Percentiles rank a stretch among this genome's conserved stretches.
These are phyloP conservation scores for Drosophila sp. DNA, from an alignment of 1,140 invertebrate species.

Conservation along the genomic window DNA sequence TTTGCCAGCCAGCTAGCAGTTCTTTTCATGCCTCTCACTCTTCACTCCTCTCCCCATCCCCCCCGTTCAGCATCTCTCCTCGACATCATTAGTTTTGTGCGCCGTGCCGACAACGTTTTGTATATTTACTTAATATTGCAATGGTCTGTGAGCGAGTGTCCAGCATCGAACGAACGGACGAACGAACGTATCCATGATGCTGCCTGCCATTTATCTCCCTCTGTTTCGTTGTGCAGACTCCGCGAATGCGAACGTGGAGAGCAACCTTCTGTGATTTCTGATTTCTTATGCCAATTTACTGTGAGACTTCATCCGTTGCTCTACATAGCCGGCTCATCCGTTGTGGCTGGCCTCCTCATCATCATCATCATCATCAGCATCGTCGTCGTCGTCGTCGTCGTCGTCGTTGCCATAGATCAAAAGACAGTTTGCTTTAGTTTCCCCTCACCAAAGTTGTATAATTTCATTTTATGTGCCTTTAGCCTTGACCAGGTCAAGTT, in stretches of 20 bases:
- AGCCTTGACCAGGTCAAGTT: slow-evolving; percentile 82
- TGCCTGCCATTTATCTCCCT: slow-evolving; percentile 50
- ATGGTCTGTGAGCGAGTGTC: slow-evolving; percentile 43
- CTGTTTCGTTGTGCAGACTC: slow-evolving; percentile 1
- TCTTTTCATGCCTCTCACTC: neutral
- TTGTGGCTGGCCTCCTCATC: slow-evolving; percentile 35
- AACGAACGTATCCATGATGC: slow-evolving; percentile 13
- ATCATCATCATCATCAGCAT: slow-evolving; percentile 42
- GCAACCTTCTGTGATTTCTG: slow-evolving; percentile 78
- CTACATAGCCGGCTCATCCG: slow-evolving; percentile 55
- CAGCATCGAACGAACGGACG: neutral
- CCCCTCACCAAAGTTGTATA: slow-evolving; percentile 50
- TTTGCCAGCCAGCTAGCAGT: neutral
- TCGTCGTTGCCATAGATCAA: slow-evolving; percentile 69
- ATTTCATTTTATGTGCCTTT: slow-evolving; percentile 77
- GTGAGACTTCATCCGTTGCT: slow-evolving; percentile 41
- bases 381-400: slow-evolving; percentile 28
- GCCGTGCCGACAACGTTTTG: slow-evolving; percentile 80
- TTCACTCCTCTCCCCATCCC: neutral
- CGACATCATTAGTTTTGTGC: slow-evolving; percentile 81
- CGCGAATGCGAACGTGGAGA: slow-evolving; percentile 12
- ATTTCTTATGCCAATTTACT: slow-evolving; percentile 81
- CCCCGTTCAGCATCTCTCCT: slow-evolving; percentile 17
- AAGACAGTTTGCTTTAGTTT: slow-evolving; percentile 81
- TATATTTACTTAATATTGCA: slow-evolving; percentile 82